phyloP scores from a whole-genome alignment of 2,888 invertebrate genomes.

The Oligia fasciuncula region DNA sequence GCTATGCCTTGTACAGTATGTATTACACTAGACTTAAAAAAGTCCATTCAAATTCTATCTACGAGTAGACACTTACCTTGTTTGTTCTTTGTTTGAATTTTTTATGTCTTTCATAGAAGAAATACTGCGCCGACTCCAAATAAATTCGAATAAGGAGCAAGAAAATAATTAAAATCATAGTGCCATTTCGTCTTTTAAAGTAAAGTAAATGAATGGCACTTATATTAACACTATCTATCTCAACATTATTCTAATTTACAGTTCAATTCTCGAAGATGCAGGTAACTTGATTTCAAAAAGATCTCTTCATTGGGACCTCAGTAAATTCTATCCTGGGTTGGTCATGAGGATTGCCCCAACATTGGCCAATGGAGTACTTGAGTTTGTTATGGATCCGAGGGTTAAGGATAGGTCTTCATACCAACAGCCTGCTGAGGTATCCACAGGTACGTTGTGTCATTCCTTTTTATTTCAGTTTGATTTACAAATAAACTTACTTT shows the following conservation, averaged over 20 bases:
- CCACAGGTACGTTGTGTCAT: slow-evolving; percentile 89
- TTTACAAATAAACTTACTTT: background rate
- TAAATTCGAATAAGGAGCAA: background rate
- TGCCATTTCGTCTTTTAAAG: background rate
- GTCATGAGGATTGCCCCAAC: slow-evolving; percentile 94
- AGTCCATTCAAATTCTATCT: background rate
- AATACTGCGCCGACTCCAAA: too few relatives aligned
- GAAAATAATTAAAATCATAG: too few relatives aligned
- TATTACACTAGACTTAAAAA: background rate
- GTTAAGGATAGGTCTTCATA: slow-evolving; percentile 88
- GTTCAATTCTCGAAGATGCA: slow-evolving; percentile 92
- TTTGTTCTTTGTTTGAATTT: background rate
- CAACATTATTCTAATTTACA: slow-evolving; percentile 64
- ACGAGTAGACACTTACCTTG: background rate
- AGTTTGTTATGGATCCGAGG: slow-evolving; percentile 93
- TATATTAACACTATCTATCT: background rate
- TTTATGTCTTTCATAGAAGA: too few relatives aligned
- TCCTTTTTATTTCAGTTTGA: background rate
- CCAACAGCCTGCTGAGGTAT: slow-evolving; percentile 89
- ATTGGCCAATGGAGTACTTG: slow-evolving; percentile 92
- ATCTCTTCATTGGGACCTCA: slow-evolving; percentile 94
- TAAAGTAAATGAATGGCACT: background rate
- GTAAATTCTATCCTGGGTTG: slow-evolving; percentile 93
- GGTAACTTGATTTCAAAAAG: slow-evolving; percentile 92
- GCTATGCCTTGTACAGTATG: too few relatives aligned